A percentile compares a stretch with the other conserved stretches of the same genome.
Evolutionary conservation across 2,888 invertebrate genomes (phyloP).

Genomic region (Rhingia campestris): DNA sequence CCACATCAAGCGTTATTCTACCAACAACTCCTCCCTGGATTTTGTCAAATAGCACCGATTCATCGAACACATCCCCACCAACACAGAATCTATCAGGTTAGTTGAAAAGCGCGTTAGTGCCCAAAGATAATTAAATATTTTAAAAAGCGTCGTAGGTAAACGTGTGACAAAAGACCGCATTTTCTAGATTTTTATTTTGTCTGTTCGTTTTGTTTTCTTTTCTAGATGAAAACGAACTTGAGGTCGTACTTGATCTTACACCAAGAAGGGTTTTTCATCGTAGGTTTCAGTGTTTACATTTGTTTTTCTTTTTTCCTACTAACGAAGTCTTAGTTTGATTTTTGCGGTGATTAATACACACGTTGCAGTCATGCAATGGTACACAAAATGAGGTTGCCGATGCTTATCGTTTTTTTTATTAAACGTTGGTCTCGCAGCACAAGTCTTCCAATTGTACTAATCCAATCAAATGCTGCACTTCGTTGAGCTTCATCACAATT

Average conservation of each 20-base stretch:
- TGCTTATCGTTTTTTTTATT: too few species aligned
- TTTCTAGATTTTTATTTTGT: conserved; percentile 14
- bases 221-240: conserved; percentile 75
- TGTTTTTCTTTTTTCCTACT: conserved; percentile 19
- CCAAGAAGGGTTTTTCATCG: conserved; percentile 74
- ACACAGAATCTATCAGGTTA: conserved; percentile 57
- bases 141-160: too few species aligned
- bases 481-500: too few species aligned
- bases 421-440: too few species aligned
- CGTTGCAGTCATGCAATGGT: too few species aligned
- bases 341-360: conserved; percentile 23
- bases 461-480: too few species aligned
- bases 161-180: not conserved
- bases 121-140: too few species aligned
- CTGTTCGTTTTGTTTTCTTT: conserved; percentile 33
- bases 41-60: conserved; percentile 28
- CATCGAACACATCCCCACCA: conserved; percentile 33
- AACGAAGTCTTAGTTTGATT: not conserved
- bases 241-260: conserved; percentile 73
- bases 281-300: conserved; percentile 68
- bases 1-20: conserved; percentile 54
- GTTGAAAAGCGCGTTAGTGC: not conserved
- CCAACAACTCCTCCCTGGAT: conserved; percentile 54
- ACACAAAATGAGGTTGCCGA: too few species aligned
- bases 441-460: too few species aligned